Percentiles rank a stretch among this genome's conserved stretches.
Conservation (phyloP, 2,797 vertebrate species). For the Linurgus olivaceus region DNA sequence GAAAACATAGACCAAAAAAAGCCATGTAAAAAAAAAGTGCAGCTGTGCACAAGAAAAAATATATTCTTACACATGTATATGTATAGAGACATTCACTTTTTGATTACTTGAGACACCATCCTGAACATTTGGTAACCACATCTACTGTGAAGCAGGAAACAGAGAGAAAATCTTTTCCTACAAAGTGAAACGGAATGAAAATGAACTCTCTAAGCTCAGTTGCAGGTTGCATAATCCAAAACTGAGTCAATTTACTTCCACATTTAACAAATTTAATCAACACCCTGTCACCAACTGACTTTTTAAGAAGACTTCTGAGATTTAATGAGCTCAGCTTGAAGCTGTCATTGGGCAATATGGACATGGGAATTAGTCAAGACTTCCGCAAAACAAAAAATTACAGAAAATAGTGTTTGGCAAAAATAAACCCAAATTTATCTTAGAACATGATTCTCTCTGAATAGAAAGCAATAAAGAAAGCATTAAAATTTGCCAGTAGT, state of each 20-base stretch:
- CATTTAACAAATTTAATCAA: constrained; percentile 23
- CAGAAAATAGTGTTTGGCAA: not conserved
- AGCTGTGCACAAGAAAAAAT: not conserved
- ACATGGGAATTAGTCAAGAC: not conserved
- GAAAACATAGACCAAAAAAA: not conserved
- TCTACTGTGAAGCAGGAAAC: not conserved
- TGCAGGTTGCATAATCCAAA: not conserved
- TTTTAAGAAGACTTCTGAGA: not conserved
- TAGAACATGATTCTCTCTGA: not conserved
- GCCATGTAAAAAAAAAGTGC: not conserved
- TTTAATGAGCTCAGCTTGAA: not conserved
- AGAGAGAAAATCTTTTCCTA: not conserved
- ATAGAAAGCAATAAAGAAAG: not conserved
- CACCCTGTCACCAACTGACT: not conserved
- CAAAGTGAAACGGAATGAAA: not conserved
- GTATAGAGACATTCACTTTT: not conserved
- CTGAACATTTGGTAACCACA: not conserved
- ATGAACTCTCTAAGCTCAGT: not conserved
- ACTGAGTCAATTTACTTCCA: not conserved
- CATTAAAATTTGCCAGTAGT: not conserved
- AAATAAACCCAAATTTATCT: not conserved
- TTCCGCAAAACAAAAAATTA: not conserved
- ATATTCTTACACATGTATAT: not conserved
- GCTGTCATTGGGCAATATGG: not conserved
- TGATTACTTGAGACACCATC: not conserved